Evolutionary conservation across 2,113 vertebrate species (phyloP), one percentile per base, ranked within the genome.

Genomic region (Atractosteus spatula): DNA sequence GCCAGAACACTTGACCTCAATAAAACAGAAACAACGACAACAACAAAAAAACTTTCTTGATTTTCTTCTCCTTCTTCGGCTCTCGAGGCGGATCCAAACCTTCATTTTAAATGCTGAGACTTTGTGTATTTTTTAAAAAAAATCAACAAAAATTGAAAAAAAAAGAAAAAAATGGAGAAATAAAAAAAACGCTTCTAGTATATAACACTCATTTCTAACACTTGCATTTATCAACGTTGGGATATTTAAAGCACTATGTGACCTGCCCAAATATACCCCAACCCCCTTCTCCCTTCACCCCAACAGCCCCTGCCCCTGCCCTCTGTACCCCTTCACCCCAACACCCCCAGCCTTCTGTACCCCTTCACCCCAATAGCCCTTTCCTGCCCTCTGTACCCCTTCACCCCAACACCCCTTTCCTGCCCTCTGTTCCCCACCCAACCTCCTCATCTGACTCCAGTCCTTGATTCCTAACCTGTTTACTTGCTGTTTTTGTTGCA

Each of bases 131-230:
- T 85, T 88, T 86, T 54, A 79, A 44, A 77, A 74, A 76, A 77
- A 74, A 72, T 70, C 3, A 59, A 8, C 3, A 59, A 59, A 59
- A 59, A 59, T 11, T 10, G 79, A 79, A 29, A 67, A 78, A n/a
- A 68, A 73, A 77, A 59, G 7, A 74, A 68, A 78, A 80, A 82
- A 89, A 83, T 84, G 78, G 76, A 87, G 79, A 70, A 79, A 85
- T 85, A 88, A 83, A 55, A 83, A 84, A 86, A 86, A 89, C 68
- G 87, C 92, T 93, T 91, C 89, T 92, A 91, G 91, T 88, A 85
- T 85, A 62, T 86, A 82, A 75, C 84, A 80, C 78, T 82, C 87
- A 73, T 69, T 87, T 86, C 84, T 85, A 88, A 93, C 85, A 57
- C 67, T 78, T 76, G 86, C 88, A 82, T 88, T 79, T 85, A 86